Base-by-base conservation (phyloP, 2,113 vertebrate genomes). In the Xenopus laevis region DNA sequence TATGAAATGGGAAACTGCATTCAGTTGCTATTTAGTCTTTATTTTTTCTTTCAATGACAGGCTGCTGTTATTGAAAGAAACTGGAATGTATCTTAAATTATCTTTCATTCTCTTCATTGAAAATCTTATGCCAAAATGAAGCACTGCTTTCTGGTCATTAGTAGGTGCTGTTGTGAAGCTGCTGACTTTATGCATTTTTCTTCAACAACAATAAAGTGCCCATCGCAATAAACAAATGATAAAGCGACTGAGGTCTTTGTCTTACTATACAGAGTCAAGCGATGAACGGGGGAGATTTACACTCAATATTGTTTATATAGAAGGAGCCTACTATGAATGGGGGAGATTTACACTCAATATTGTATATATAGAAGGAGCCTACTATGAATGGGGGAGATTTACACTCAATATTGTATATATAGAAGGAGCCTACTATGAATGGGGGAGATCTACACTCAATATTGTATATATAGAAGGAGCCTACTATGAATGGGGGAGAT, bases 111-210 rank as follows among this genome's bases (percentile, higher is more conserved):
- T 87, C 81, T 15, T 74, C 74, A 74, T 80, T 80, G 72, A 78
- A 12, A 83, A 74, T 81, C 81, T 86, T 81, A 87, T 79, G 81
- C 83, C 80, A 88, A 91, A 90, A 82, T 46, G 72, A 88, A 92
- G 89, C 86, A 89, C 89, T 88, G 90, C 91, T 91, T 90, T 92
- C 81, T 84, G 84, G 90, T 92, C 83, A 89, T 88, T 89, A 91
- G 89, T 94, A 93, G 93, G 91, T 76, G 74, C 74, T 76, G 66
- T 95, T 91, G 90, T 91, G 91, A 93, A 92, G 89, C 92, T 93
- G 91, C 89, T 92, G 85, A 87, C 82, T 89, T 87, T 86, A 89
- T 81, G 84, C 82, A 17, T 84, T 77, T 92, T 91, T 87, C 87
- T 91, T 91, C 89, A 86, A 87, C 89, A 91, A 86, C 86, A 88